Evolutionary conservation across 1,140 invertebrate genomes (phyloP), one percentile per base, ranked within the genome.

Genomic region (Drosophila parabipectinata): DNA sequence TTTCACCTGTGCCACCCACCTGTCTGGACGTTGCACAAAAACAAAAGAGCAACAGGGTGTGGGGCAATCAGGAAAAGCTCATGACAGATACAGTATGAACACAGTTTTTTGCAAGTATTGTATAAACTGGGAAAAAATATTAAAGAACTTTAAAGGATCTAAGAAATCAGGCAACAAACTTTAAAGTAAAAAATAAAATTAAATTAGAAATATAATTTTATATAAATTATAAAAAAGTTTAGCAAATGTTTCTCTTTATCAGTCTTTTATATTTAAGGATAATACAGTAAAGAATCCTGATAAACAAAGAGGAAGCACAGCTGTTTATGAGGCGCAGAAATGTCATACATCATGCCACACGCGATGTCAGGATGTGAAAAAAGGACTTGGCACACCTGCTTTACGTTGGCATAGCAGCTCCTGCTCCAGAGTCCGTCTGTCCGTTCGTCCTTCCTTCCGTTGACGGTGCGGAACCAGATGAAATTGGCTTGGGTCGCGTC

Each of bases 321-420:
- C 66, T 87, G 83, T 82, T 87, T 87, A 87, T 87, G 83, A 81
- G 72, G 82, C 83, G 83, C 83, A 82, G 88, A 85, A 87, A 82
- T 88, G 83, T 88, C 82, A 88, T 87, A 82, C 82, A 87, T 87
- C 82, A 85, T 88, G 60, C 79, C 74, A 87, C 82, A 78, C 71
- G 71, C 61, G 45, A 48, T 26, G 44, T 37, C 37, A 56, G 50
- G 24, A 28, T 28, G 26, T 37, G 39, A 14, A 9, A 34, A 18
- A 44, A 44, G 61, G 55, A 54, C 61, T 37, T 12, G 34, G 18
- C 28, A 15, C 44, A 37, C 18, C 54, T 52, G 30, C 21, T 30
- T 14, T 21, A 53, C 28, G 28, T 71, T 37, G 34, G 14, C 41
- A 18, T 51, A 15, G 14, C 18, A 53, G 55, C 44, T 10, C 18